phyloP scores from a whole-genome alignment of 2,113 vertebrate species.

The Channa maculata region DNA sequence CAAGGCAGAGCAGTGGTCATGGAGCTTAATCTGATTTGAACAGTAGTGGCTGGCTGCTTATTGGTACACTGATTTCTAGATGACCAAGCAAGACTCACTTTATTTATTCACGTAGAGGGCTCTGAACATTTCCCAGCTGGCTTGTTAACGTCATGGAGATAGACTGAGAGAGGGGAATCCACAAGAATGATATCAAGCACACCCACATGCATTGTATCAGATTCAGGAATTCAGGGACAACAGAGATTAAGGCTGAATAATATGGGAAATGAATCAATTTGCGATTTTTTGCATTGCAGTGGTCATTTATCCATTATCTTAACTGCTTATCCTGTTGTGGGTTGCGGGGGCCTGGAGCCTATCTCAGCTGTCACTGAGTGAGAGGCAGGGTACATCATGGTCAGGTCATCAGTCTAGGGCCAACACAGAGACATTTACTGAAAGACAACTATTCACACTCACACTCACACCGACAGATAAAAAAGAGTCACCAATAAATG shows the following conservation, averaged over 20 bases:
- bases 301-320: no score
- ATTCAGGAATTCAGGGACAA: slow-evolving; percentile 31
- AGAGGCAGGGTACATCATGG: no score
- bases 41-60: slow-evolving; percentile 37
- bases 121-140: slow-evolving; percentile 50
- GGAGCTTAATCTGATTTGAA: slow-evolving; percentile 63
- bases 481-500: no score
- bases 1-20: slow-evolving; percentile 45
- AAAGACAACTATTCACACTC: no score
- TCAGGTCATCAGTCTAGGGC: no score
- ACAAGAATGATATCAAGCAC: slow-evolving; percentile 29
- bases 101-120: slow-evolving; percentile 46
- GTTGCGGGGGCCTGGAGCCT: no score
- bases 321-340: no score
- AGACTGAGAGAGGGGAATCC: slow-evolving; percentile 13
- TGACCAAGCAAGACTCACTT: slow-evolving; percentile 40
- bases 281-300: no score
- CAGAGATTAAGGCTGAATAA: not conserved
- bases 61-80: slow-evolving; percentile 49
- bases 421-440: no score
- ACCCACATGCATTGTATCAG: slow-evolving; percentile 18
- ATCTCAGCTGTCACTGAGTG: no score
- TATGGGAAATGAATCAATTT: no score
- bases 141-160: slow-evolving; percentile 27
- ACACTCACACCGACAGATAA: no score